These are phyloP conservation scores for Danio aesculapii DNA, from an alignment of 2,797 vertebrate genomes.

Conservation along the genomic window DNA sequence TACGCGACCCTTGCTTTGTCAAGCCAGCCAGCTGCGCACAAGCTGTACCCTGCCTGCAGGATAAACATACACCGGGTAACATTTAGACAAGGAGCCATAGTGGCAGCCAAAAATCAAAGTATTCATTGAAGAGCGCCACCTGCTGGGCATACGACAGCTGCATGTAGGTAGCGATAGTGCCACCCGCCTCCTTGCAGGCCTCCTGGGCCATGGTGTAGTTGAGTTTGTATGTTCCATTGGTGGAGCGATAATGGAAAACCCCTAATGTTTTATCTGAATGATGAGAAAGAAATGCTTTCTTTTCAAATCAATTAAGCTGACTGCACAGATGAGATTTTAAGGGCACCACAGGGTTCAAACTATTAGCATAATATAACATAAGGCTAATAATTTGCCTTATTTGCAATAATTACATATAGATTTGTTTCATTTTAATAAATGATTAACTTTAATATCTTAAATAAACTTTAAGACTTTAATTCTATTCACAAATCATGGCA, in stretches of 20 bases:
- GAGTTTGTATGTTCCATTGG: conserved; percentile 85
- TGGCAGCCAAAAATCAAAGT: neutral
- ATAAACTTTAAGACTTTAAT: too few relatives aligned
- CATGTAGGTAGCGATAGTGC: conserved; percentile 82
- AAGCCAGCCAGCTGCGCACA: conserved; percentile 92
- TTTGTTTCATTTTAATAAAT: too few relatives aligned
- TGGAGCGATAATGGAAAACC: conserved; percentile 88
- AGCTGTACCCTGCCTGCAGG: conserved; percentile 84
- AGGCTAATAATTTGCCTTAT: too few relatives aligned
- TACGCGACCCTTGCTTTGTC: conserved; percentile 83
- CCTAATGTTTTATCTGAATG: conserved; percentile 84
- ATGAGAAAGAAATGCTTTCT: neutral
- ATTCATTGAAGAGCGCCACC: conserved; percentile 73
- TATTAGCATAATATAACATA: too few relatives aligned
- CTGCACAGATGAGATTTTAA: neutral
- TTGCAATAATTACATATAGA: too few relatives aligned
- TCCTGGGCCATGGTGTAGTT: conserved; percentile 81
- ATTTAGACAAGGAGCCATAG: neutral
- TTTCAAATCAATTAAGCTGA: neutral
- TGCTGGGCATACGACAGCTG: conserved; percentile 93
- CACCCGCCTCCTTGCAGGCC: conserved; percentile 79
- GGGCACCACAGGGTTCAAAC: too few relatives aligned
- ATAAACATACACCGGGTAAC: neutral
- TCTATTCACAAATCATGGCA: too few relatives aligned
- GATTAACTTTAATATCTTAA: too few relatives aligned